phyloP scores from a whole-genome alignment of 1,140 invertebrate species.

The Gonatopus flavifemur region DNA sequence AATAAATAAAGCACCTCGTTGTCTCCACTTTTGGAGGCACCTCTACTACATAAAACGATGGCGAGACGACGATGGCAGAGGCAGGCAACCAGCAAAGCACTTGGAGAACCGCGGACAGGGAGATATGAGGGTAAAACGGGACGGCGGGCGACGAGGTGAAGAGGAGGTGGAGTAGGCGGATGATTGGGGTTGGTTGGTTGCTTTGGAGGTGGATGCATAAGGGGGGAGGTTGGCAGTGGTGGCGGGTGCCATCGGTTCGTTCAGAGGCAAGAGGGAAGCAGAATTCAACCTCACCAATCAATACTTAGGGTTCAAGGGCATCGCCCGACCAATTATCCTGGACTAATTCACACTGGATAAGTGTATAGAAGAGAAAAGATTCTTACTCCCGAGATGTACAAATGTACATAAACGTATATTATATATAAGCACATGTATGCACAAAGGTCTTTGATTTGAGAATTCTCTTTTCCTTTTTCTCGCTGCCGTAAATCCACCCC shows the following conservation, averaged over 20 bases:
- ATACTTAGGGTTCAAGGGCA: slow-evolving; percentile 59
- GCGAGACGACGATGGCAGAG: too few relatives aligned
- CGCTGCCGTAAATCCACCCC: too few relatives aligned
- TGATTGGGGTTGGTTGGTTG: slow-evolving; percentile 30
- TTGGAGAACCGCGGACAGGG: slow-evolving; percentile 34
- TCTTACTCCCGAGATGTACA: too few relatives aligned
- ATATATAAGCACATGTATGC: too few relatives aligned
- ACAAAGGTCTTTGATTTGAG: too few relatives aligned
- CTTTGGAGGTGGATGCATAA: slow-evolving; percentile 40
- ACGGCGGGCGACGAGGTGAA: slow-evolving; percentile 21
- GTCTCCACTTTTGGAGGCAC: too few relatives aligned
- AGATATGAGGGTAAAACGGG: slow-evolving; percentile 6
- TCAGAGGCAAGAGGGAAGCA: slow-evolving; percentile 43
- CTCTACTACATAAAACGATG: too few relatives aligned
- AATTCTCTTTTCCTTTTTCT: too few relatives aligned
- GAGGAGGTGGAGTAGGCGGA: slow-evolving; percentile 15
- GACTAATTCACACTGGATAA: slow-evolving; percentile 57
- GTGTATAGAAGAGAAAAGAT: too few relatives aligned
- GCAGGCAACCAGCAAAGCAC: slow-evolving; percentile 31
- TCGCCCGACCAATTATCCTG: slow-evolving; percentile 56
- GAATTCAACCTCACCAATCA: slow-evolving; percentile 57
- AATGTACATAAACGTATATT: too few relatives aligned
- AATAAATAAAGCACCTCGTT: slow-evolving; percentile 29
- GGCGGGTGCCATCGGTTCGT: slow-evolving; percentile 36
- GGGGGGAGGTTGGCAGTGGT: too few relatives aligned